phyloP scores from a whole-genome alignment of 2,113 vertebrate species.

The Genyomyrus donnyi region DNA sequence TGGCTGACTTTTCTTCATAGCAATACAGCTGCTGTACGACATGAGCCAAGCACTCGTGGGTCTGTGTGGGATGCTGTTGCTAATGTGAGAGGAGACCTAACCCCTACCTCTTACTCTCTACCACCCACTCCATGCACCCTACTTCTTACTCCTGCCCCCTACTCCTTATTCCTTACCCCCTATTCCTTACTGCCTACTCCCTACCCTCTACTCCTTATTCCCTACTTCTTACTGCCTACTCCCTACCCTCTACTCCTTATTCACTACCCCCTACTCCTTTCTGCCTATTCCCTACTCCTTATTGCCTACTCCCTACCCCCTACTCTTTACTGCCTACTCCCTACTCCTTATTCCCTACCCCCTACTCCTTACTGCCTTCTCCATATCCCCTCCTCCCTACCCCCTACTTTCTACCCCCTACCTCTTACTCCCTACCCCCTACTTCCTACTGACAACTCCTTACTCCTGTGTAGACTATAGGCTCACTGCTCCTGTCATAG shows the following conservation, averaged over 20 bases:
- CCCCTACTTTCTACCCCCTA: no score
- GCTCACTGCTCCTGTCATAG: not conserved
- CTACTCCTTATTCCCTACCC: no score
- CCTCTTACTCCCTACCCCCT: no score
- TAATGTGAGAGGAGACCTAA: not conserved
- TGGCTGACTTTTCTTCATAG: not conserved
- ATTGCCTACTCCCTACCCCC: not conserved
- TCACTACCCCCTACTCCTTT: not conserved
- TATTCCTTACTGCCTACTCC: not conserved
- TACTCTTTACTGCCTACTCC: no score
- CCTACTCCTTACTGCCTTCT: no score
- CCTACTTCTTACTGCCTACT: not conserved
- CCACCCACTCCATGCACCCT: not conserved
- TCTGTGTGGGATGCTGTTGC: not conserved
- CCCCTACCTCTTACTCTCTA: not conserved
- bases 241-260: not conserved
- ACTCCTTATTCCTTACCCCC: not conserved
- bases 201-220: not conserved
- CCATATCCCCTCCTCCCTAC: no score
- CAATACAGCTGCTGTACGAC: not conserved
- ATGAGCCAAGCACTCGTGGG: not conserved
- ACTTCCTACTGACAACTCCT: not conserved
- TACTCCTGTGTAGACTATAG: not conserved
- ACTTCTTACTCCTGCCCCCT: not conserved
- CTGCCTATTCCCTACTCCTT: not conserved